Evolutionary conservation across 2,113 vertebrate species (phyloP).

Genomic region (Melozone crissalis): DNA sequence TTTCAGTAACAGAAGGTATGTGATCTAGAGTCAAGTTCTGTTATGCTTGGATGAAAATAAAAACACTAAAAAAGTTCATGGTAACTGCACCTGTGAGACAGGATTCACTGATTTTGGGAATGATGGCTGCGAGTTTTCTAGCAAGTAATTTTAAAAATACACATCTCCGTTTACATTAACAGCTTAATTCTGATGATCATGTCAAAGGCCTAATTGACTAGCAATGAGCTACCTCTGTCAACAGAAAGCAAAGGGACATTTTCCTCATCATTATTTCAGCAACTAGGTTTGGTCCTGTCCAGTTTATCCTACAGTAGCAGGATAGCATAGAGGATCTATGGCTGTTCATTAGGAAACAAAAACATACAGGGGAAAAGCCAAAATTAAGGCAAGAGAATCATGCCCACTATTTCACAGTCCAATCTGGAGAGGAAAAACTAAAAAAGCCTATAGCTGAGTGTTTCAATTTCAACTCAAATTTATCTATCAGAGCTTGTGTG

Average conservation of each 20-base stretch:
- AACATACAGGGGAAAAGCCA: slow-evolving; percentile 17
- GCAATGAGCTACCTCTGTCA: slow-evolving; percentile 53
- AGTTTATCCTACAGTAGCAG: slow-evolving; percentile 48
- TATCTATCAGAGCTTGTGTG: slow-evolving; percentile 45
- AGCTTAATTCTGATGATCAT: slow-evolving; percentile 34
- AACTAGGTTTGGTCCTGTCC: slow-evolving; percentile 18
- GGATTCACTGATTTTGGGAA: slow-evolving; percentile 52
- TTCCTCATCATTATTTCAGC: slow-evolving; percentile 36
- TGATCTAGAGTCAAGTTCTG: slow-evolving; percentile 69
- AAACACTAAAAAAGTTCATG: slow-evolving; percentile 51
- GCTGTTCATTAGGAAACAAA: slow-evolving; percentile 49
- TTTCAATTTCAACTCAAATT: slow-evolving; percentile 43
- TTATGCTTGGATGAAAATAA: slow-evolving; percentile 74
- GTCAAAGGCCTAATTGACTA: slow-evolving; percentile 50
- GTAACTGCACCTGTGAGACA: slow-evolving; percentile 73
- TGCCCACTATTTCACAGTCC: slow-evolving; percentile 14
- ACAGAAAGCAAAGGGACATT: slow-evolving; percentile 51
- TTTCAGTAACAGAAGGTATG: slow-evolving; percentile 64
- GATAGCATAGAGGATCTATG: slow-evolving; percentile 14
- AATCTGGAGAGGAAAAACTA: not conserved
- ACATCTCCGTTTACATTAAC: not conserved
- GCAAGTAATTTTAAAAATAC: slow-evolving; percentile 46
- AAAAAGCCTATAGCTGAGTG: not conserved
- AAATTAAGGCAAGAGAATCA: slow-evolving; percentile 51
- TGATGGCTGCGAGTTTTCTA: slow-evolving; percentile 45